Evolutionary conservation across 23 tunicate genomes (phyloP), one percentile per base, ranked within the genome.

Genomic region (Botrylloides violaceus): DNA sequence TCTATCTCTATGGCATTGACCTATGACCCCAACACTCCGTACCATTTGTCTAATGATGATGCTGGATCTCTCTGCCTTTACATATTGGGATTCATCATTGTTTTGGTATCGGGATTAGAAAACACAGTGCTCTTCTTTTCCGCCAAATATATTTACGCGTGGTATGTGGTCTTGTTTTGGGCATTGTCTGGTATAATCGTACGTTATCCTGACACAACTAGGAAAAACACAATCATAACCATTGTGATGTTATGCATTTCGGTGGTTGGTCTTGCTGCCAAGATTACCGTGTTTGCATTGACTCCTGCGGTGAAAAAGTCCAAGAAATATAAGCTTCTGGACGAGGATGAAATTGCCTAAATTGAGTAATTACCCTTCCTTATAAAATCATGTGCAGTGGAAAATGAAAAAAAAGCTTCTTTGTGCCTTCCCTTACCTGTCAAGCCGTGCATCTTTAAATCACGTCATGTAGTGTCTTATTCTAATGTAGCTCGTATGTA

Each of bases 1-100:
- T 23, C 21, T 43, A 68, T 37, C 18, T 68, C 74, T 0, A n/a
- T 68, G 24, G 74, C 74, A 2, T 28, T 68, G 74, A 43, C 74
- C 29, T 68, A 37, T 68, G 74, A 68, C 74, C 74, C 74, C 7
- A 68, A 68, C 19, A 31, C 37, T 9, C 58, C 74, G n/a, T 19
- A 36, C 21, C 36, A 68, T 37, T 37, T 23, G 49, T 37, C 58
- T 25, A 28, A 37, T 23, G 74, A 68, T 1, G 74, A 19, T 43
- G 59, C 74, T 37, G 58, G 74, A 5, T 32, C 74, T 32, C 9
- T 68, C 2, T 68, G 58, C 37, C 57, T 68, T 4, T 39, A 39
- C 23, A 20, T 37, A 24, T 43, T 68, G 19, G 74, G 58, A 21
- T 19, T 68, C 7, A 3, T 43, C 32, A 68, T 68, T n/a, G 37